Percentiles rank a stretch among this genome's conserved stretches.
Evolutionary conservation across 2,113 vertebrate species (phyloP).

Genomic region (Eulacestoma nigropectus): DNA sequence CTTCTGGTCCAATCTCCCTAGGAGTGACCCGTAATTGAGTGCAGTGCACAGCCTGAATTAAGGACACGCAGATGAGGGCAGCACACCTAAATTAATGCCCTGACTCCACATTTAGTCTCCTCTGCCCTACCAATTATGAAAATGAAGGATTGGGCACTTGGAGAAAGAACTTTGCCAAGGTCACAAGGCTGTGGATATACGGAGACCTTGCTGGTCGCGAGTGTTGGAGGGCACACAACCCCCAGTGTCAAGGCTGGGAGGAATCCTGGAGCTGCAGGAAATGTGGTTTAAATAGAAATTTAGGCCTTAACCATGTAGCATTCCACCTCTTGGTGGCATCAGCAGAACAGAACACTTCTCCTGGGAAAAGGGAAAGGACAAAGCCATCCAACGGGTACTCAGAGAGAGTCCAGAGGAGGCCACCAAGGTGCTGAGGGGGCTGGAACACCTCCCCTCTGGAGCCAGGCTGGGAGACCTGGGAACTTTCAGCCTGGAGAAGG

Average conservation of each 20-base stretch:
- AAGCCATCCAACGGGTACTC: background rate
- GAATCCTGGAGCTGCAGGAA: background rate
- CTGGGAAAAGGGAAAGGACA: background rate
- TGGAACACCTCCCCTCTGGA: background rate
- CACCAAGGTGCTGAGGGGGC: background rate
- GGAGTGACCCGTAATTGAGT: background rate
- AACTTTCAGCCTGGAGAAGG: background rate
- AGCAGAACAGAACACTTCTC: background rate
- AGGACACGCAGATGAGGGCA: conserved; percentile 16
- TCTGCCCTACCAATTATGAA: background rate
- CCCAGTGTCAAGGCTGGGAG: background rate
- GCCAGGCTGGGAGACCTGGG: background rate
- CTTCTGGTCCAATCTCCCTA: background rate
- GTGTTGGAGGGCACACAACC: background rate
- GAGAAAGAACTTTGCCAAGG: conserved; percentile 11
- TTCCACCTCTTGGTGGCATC: background rate
- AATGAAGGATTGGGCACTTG: background rate
- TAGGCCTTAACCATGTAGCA: background rate
- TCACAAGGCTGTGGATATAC: background rate
- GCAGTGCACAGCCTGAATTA: background rate
- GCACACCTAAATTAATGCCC: conserved; percentile 37
- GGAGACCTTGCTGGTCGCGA: background rate
- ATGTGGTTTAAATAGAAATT: background rate
- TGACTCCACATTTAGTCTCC: background rate
- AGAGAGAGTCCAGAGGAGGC: background rate